A percentile compares a stretch with the other conserved stretches of the same genome.
These are phyloP conservation scores for Eospalax fontanierii DNA, from an alignment of 2,797 vertebrate genomes.

Conservation along the genomic window DNA sequence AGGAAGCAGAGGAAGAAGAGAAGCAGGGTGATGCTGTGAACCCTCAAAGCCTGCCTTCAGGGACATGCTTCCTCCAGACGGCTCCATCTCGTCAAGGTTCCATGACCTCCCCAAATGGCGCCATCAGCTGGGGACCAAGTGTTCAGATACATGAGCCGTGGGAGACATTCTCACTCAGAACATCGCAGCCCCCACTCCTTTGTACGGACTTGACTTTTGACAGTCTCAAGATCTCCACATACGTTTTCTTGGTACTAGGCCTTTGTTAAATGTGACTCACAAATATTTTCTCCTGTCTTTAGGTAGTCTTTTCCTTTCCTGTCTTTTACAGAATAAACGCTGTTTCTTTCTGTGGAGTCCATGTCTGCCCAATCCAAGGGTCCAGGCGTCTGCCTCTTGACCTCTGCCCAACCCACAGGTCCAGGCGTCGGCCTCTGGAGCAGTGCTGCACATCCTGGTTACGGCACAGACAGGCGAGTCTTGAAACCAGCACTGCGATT, in stretches of 20 bases:
- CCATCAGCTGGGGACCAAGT: too few species aligned
- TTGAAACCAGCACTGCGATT: background rate
- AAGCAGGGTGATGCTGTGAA: too few species aligned
- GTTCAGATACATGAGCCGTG: too few species aligned
- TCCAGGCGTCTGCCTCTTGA: background rate
- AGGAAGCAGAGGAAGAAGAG: too few species aligned
- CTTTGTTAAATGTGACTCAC: background rate
- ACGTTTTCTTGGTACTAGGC: background rate
- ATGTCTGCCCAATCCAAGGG: too few species aligned
- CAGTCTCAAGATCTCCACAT: background rate
- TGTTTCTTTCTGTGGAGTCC: background rate
- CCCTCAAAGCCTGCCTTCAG: too few species aligned
- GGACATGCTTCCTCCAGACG: too few species aligned
- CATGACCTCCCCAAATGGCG: too few species aligned
- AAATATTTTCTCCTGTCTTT: background rate
- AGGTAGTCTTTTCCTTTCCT: background rate
- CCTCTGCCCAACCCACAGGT: too few species aligned
- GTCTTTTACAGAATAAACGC: background rate
- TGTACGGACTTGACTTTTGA: background rate
- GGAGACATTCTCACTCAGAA: too few species aligned
- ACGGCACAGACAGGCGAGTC: background rate
- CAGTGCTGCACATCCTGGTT: rapidly evolving
- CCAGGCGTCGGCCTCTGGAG: too few species aligned
- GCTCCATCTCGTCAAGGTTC: too few species aligned
- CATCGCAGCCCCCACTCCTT: background rate